phyloP scores from a whole-genome alignment of 2,113 vertebrate species.

The Galeopterus variegatus region DNA sequence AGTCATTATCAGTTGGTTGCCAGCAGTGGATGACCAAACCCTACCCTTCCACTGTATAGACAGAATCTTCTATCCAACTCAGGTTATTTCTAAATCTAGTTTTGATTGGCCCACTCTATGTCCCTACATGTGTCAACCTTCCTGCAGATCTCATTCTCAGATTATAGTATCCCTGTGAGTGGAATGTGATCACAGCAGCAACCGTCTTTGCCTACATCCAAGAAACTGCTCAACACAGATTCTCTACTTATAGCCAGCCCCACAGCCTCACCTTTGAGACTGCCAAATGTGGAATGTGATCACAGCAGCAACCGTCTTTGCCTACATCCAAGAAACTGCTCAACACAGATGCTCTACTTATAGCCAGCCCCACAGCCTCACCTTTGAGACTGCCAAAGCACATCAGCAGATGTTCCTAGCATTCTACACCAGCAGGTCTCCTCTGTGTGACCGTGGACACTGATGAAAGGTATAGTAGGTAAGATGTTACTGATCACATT shows the following conservation, averaged over 20 bases:
- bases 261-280: background rate
- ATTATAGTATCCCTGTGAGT: background rate
- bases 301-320: background rate
- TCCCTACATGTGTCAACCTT: background rate
- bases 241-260: background rate
- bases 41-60: background rate
- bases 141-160: background rate
- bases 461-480: background rate
- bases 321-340: background rate
- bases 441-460: background rate
- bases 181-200: background rate
- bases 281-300: background rate
- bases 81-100: conserved; percentile 22
- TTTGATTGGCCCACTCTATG: background rate
- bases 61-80: background rate
- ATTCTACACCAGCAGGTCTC: background rate
- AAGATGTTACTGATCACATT: conserved; percentile 8
- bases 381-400: background rate
- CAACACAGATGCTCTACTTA: background rate
- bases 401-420: background rate
- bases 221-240: background rate
- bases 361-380: background rate
- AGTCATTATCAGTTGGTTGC: conserved; percentile 47
- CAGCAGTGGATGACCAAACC: conserved; percentile 18
- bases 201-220: background rate